A percentile compares a stretch with the other conserved stretches of the same genome.
Evolutionary conservation across 2,888 invertebrate species (phyloP).

Genomic region (Drosophila helvetica): DNA sequence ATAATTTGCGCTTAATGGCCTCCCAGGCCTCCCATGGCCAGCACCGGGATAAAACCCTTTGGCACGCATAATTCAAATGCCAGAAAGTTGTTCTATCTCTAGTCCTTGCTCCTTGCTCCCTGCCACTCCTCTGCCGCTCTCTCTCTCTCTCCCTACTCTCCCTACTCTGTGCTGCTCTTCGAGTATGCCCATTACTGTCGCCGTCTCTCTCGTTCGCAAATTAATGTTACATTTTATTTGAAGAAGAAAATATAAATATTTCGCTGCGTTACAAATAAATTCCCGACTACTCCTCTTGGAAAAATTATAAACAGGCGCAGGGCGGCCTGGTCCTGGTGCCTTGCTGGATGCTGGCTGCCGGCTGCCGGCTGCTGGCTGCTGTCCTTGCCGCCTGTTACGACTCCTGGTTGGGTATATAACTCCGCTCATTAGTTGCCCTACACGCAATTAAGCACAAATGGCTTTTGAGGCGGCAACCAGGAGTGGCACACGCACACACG

Average conservation of each 20-base stretch:
- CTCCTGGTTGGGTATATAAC: conserved; percentile 62
- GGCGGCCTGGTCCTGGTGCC: not conserved
- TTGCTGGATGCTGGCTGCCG: conserved; percentile 9
- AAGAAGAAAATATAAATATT: conserved; percentile 47
- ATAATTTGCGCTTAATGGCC: conserved; percentile 70
- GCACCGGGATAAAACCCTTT: conserved; percentile 57
- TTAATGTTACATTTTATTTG: conserved; percentile 74
- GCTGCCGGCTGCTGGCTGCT: conserved; percentile 17
- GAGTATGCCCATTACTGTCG: not conserved
- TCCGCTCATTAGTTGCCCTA: conserved; percentile 82
- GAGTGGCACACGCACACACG: conserved; percentile 37
- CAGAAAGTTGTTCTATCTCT: conserved; percentile 51
- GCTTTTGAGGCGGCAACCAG: conserved; percentile 71
- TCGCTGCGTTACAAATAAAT: conserved; percentile 62
- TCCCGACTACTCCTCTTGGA: conserved; percentile 12
- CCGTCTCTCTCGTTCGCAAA: conserved; percentile 51
- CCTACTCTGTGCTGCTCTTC: not conserved
- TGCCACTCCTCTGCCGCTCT: not conserved
- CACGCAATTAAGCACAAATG: conserved; percentile 84
- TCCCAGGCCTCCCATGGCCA: conserved; percentile 26
- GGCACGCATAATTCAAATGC: conserved; percentile 74
- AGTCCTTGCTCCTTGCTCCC: not conserved
- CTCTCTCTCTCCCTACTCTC: conserved; percentile 8
- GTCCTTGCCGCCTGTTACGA: conserved; percentile 28
- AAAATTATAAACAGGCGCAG: conserved; percentile 28